Evolutionary conservation across 2,797 vertebrate genomes (phyloP).

Genomic region (Sus cebifrons): DNA sequence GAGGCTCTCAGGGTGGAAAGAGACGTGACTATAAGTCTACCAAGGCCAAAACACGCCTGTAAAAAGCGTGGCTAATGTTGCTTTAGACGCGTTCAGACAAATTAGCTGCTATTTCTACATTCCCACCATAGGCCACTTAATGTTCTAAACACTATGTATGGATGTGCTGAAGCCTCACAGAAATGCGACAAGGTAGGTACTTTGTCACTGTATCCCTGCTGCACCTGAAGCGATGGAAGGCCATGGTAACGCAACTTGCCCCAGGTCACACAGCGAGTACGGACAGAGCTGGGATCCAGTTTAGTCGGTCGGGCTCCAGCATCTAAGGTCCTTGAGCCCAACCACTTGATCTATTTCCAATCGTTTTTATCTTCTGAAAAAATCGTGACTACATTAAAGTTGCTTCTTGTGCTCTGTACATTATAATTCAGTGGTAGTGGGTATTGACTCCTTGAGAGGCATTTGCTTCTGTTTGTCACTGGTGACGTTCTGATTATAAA

Average conservation of each 20-base stretch:
- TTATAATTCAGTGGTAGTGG: background rate
- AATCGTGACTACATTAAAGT: background rate
- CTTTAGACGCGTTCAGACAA: background rate
- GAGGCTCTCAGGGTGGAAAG: background rate
- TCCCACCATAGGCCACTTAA: background rate
- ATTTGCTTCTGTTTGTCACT: conserved; percentile 28
- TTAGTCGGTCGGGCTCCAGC: background rate
- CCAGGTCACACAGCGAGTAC: background rate
- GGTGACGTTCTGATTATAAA: conserved; percentile 49
- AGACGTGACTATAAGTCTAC: background rate
- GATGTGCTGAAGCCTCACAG: background rate
- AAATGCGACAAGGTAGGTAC: background rate
- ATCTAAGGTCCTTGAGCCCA: background rate
- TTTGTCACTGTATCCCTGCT: background rate
- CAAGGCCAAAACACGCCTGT: background rate
- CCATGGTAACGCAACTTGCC: background rate
- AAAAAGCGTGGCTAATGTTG: background rate
- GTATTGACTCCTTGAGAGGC: background rate
- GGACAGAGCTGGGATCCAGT: background rate
- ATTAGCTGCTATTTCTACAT: background rate
- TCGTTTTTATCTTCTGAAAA: conserved; percentile 5
- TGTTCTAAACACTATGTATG: background rate
- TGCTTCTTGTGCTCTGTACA: background rate
- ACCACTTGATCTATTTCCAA: background rate
- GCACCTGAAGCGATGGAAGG: background rate